A percentile compares a stretch with the other conserved stretches of the same genome.
phyloP scores from a whole-genome alignment of 2,113 vertebrate species.

The Hymenochirus boettgeri region DNA sequence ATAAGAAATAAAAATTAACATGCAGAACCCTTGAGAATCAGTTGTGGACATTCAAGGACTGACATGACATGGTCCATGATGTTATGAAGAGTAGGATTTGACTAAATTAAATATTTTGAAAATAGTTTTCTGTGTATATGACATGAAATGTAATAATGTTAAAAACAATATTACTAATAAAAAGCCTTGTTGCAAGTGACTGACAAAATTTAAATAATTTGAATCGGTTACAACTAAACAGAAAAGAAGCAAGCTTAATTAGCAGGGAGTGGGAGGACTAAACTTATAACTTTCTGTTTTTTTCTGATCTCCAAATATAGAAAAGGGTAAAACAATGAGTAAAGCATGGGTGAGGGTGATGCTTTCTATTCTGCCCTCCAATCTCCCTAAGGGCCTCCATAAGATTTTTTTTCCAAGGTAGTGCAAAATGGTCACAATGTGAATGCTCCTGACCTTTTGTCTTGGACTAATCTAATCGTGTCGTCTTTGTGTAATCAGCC shows the following conservation, averaged over 20 bases:
- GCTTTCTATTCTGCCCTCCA: neutral
- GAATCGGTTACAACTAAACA: neutral
- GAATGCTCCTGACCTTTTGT: conserved; percentile 92
- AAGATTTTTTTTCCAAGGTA: conserved; percentile 63
- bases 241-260: neutral
- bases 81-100: no score
- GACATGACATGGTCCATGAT: no score
- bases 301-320: neutral
- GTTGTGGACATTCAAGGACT: no score
- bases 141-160: no score
- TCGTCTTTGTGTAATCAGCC: conserved; percentile 94
- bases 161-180: no score
- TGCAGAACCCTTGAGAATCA: no score
- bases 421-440: conserved; percentile 77
- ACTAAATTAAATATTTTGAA: no score
- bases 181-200: no score
- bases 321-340: neutral
- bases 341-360: neutral
- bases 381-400: conserved; percentile 38
- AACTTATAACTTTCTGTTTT: neutral
- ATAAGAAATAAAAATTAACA: no score
- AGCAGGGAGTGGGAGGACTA: neutral
- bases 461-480: conserved; percentile 92
- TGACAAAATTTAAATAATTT: no score
- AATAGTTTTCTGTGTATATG: no score